Base-by-base conservation (phyloP, 2,888 invertebrate species). In the Phymatocera aterrima region DNA sequence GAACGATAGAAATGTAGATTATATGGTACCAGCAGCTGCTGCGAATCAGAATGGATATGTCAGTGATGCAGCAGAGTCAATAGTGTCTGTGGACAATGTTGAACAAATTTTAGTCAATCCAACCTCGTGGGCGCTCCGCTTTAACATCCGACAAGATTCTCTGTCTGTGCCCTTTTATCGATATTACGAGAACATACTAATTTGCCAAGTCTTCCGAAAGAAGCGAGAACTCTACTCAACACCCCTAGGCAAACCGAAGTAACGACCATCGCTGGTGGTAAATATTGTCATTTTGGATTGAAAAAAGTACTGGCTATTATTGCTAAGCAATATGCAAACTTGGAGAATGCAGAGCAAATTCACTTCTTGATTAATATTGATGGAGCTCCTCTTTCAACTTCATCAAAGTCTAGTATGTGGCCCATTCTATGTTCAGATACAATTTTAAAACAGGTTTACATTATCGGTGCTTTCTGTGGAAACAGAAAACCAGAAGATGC, bases 151-250 rank as follows among this genome's bases (percentile, higher is more conserved):
- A 40, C 70, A 70, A 1, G 31, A 70, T 70, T 12, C 46, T 12
- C 31, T 70, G 21, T 68, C 2, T 68, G 18, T 10, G 43, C 40
- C 21, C 40, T 68, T n/a, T 18, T 37, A 68, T 37, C 21, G 43
- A 21, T 68, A 21, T 28, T 68, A 6, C n/a, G 15, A 68, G 43
- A 68, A 21, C 65, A 68, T 24, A 68, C 65, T 24, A 18, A 68
- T 31, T 68, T 31, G n/a, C 43, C 65, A 21, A n/a, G n/a, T n/a
- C 48, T 70, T 15, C 77, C 79, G 0, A 79, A 79, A 65, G 57
- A 65, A 65, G 60, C 77, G n/a, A 70, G 79, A 34, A 79, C 79
- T 48, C 60, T 80, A 40, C n/a, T 80, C 10, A 72, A 70, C 48
- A 80, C 80, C 4, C 80, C 77, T n/a, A 77, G 24, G 74, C 28